phyloP scores from a whole-genome alignment of 2,113 vertebrate genomes.

The Gymnogyps californianus region DNA sequence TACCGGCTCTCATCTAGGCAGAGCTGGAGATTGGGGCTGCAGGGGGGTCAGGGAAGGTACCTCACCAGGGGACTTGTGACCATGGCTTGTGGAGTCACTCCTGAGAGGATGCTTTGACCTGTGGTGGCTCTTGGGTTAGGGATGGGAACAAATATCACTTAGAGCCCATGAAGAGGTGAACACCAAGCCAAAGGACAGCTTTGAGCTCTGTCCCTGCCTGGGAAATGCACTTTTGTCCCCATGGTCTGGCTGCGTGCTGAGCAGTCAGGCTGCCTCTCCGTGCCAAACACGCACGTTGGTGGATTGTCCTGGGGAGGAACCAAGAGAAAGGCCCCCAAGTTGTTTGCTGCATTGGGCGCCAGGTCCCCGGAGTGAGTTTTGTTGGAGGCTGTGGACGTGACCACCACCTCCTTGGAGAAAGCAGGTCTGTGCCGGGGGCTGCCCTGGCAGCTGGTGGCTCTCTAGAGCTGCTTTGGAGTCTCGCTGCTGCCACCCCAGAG shows the following conservation, averaged over 20 bases:
- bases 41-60: neutral
- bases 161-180: neutral
- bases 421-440: neutral
- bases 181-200: neutral
- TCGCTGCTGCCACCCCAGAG: neutral
- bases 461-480: neutral
- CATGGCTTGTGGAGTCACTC: neutral
- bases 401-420: neutral
- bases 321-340: neutral
- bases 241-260: neutral
- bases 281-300: too few species aligned
- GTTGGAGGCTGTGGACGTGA: neutral
- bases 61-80: neutral
- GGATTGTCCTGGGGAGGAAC: neutral
- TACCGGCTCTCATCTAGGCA: neutral
- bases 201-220: neutral
- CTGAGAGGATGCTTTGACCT: neutral
- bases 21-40: neutral
- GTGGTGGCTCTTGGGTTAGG: neutral
- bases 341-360: neutral
- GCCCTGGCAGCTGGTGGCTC: neutral
- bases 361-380: neutral
- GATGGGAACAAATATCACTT: neutral
- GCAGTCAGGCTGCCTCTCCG: neutral
- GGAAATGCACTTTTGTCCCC: neutral